Conservation (phyloP, 2,888 invertebrate species). For the Kryphioiulus occultus region DNA sequence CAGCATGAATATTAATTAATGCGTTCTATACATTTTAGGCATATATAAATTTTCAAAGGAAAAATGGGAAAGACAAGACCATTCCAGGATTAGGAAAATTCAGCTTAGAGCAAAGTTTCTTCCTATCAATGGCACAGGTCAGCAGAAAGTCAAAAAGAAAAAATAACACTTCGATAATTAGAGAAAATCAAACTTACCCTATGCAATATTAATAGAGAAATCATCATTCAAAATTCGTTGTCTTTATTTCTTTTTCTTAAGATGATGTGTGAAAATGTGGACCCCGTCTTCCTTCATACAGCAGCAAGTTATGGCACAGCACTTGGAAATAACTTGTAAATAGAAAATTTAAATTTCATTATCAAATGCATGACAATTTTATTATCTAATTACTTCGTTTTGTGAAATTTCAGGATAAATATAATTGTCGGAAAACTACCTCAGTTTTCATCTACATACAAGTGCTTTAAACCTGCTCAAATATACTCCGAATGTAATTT, state of each 20-base stretch:
- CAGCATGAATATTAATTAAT: neutral
- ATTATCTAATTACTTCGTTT: neutral
- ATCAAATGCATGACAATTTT: neutral
- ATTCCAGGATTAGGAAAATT: slow-evolving; percentile 43
- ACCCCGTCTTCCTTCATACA: slow-evolving; percentile 37
- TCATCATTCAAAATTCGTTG: neutral
- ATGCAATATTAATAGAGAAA: neutral
- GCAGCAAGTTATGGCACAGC: slow-evolving; percentile 42
- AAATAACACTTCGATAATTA: neutral
- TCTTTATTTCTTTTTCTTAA: neutral
- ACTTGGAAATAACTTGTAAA: slow-evolving; percentile 37
- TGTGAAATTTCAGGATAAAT: neutral
- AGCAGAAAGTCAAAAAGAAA: neutral
- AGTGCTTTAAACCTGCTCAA: neutral
- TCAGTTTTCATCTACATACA: neutral
- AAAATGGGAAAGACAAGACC: slow-evolving; percentile 7
- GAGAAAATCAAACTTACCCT: neutral
- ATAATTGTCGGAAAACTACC: slow-evolving; percentile 15
- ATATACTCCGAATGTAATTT: neutral
- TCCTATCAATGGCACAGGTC: slow-evolving; percentile 39
- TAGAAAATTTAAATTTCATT: neutral
- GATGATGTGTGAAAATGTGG: slow-evolving; percentile 44
- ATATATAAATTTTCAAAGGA: slow-evolving; percentile 17
- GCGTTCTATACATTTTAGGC: neutral
- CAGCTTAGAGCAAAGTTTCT: slow-evolving; percentile 31